Base-by-base conservation (phyloP, 2,797 vertebrate species). In the Serranus cabrilla region DNA sequence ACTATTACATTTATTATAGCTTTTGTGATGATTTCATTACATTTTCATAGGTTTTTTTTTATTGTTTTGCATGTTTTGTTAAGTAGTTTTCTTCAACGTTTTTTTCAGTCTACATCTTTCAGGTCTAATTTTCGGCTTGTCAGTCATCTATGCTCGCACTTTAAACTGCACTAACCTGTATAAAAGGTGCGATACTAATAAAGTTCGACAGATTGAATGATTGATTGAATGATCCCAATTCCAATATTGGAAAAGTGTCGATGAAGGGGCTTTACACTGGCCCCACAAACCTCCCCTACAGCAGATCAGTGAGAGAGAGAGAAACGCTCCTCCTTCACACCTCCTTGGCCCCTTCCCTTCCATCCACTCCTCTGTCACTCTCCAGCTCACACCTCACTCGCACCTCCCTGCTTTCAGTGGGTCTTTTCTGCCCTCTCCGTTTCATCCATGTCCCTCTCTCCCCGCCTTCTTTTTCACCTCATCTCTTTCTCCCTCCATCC, bases 381-480 rank as follows among this genome's bases (percentile, higher is more conserved):
- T 55, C 34, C 56, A 64, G 51, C 65, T 89, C 81, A 84, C 86
- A 74, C 85, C 74, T 86, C 71, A 20, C 68, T 83, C 62, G 11
- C 74, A 82, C 77, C 57, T 82, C 64, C 63, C 59, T 11, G 14
- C 58, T 55, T 61, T 49, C 50, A 18, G 11, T 54, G 51, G 0
- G 11, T 47, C 60, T 71, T 61, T 58, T 62, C 42, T 20, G 11
- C 50, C 46, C 60, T 79, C 66, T 74, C 42, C 39, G 23, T 63
- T 78, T 81, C 59, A 74, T 60, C 65, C 47, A 51, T 27, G 64
- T 56, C 61, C 31, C 23, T 59, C 64, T 70, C 52, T 80, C 67
- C 52, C 52, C 80, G 65, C 50, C 54, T 71, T 66, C 66, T 74
- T 81, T 49, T 76, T 58, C 72, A 60, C 79, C 74, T 72, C 76